Percentiles rank a stretch among this genome's conserved stretches.
phyloP scores from a whole-genome alignment of 64 coral and sea anemone genomes.

The Montipora foliosa region DNA sequence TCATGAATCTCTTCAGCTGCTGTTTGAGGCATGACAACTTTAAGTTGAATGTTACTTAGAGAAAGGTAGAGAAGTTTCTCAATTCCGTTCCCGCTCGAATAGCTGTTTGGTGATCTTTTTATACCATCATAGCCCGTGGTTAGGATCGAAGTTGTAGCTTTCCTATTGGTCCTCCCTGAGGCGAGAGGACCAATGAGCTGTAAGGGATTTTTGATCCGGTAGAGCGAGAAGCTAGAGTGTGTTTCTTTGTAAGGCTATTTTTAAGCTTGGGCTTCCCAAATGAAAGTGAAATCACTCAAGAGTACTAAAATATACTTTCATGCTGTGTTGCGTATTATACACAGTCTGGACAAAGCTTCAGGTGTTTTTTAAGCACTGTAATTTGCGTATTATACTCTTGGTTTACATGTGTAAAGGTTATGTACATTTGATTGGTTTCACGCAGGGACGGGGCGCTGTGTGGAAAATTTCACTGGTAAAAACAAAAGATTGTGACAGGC shows the following conservation, averaged over 20 bases:
- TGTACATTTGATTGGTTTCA: too few relatives aligned
- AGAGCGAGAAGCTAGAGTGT: constrained; percentile 15
- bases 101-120: constrained; percentile 19
- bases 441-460: too few relatives aligned
- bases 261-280: too few relatives aligned
- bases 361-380: constrained; percentile 2
- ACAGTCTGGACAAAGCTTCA: background rate
- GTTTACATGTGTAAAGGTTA: too few relatives aligned
- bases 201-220: constrained; percentile 21
- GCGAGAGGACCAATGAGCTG: constrained; percentile 9
- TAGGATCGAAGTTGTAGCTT: constrained; percentile 25
- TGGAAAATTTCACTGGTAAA: too few relatives aligned
- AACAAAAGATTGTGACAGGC: too few relatives aligned
- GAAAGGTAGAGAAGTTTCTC: constrained; percentile 8
- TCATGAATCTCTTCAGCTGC: constrained; percentile 17
- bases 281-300: too few relatives aligned
- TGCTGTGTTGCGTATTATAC: constrained; percentile 1
- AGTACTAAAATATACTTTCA: too few relatives aligned
- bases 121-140: constrained; percentile 6
- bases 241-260: constrained; percentile 1
- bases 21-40: constrained; percentile 10
- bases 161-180: constrained; percentile 14
- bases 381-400: background rate
- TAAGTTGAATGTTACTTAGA: background rate
- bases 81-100: constrained; percentile 17